These are phyloP conservation scores for Sinocyclocheilus anophthalmus DNA, from an alignment of 2,113 vertebrate species.

Conservation along the genomic window DNA sequence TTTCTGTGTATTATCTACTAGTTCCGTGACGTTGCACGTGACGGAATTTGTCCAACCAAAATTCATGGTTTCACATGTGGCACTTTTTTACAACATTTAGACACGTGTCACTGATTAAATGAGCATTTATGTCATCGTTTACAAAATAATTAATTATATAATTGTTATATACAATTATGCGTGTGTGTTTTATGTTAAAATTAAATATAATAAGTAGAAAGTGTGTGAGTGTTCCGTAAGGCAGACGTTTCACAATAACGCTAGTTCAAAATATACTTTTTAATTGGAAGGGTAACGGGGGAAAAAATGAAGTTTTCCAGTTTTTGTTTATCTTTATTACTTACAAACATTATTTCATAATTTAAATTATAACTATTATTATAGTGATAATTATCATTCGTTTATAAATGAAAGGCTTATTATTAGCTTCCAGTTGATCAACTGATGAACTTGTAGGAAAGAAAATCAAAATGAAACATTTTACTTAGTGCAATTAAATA, in stretches of 20 bases:
- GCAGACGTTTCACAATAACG: background rate
- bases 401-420: background rate
- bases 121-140: background rate
- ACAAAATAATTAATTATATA: background rate
- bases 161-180: background rate
- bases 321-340: background rate
- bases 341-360: background rate
- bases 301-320: background rate
- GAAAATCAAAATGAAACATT: background rate
- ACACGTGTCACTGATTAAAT: background rate
- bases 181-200: no score
- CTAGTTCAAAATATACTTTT: background rate
- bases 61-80: background rate
- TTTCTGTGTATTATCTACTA: conserved; percentile 25
- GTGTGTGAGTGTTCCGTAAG: background rate
- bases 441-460: background rate
- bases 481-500: background rate
- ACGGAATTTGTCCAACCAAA: conserved; percentile 1
- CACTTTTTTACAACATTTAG: background rate
- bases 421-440: background rate
- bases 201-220: background rate
- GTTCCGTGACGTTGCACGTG: conserved; percentile 45
- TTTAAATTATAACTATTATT: background rate
- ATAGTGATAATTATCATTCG: background rate
- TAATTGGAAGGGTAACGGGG: background rate